phyloP scores from a whole-genome alignment of 2,113 vertebrate species.

The Hystrix cristata region DNA sequence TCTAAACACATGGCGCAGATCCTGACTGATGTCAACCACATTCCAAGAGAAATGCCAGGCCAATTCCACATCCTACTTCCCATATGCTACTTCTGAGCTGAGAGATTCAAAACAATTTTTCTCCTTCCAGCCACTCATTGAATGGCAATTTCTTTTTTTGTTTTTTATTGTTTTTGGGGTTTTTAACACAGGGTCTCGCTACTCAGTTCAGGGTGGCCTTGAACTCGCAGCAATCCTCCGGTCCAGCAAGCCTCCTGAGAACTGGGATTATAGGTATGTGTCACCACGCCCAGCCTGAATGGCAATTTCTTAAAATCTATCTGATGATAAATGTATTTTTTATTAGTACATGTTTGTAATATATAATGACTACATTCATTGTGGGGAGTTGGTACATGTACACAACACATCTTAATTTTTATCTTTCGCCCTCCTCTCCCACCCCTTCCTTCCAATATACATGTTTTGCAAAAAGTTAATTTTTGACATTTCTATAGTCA shows the following conservation, averaged over 20 bases:
- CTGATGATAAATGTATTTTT: neutral
- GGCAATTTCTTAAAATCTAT: slow-evolving; percentile 41
- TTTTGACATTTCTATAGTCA: neutral
- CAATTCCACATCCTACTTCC: neutral
- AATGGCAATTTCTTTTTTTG: neutral
- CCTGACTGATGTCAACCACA: neutral
- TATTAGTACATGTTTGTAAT: neutral
- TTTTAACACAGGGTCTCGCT: neutral
- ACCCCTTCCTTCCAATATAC: neutral
- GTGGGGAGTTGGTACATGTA: neutral
- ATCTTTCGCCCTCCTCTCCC: neutral
- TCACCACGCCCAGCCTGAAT: neutral
- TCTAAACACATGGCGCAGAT: neutral
- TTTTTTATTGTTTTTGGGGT: neutral
- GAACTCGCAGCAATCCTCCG: neutral
- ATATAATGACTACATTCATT: neutral
- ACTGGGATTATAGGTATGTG: neutral
- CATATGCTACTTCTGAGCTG: neutral
- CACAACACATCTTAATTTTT: neutral
- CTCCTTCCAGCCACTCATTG: neutral
- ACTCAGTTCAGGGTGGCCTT: neutral
- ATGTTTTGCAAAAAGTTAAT: neutral
- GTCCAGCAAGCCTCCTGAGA: neutral
- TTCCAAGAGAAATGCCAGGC: neutral
- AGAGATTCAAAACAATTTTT: neutral